These are phyloP conservation scores for Caenorhabditis latens DNA, from an alignment of 1,140 invertebrate species.

Conservation along the genomic window DNA sequence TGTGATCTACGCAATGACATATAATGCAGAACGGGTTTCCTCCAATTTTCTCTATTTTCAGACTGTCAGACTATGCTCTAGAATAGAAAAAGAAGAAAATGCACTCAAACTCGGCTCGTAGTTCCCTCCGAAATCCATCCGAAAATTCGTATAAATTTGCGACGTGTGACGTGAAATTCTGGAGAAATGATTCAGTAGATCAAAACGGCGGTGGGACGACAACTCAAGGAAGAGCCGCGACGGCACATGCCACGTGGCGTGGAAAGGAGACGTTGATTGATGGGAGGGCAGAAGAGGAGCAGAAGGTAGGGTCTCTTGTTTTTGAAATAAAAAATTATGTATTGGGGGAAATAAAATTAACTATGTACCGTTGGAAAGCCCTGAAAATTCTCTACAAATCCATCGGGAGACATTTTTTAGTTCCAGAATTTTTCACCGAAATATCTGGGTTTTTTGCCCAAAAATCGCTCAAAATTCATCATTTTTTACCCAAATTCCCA, in stretches of 20 bases:
- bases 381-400: too few species aligned
- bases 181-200: background rate
- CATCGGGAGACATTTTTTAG: too few species aligned
- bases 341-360: background rate
- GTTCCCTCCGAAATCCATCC: background rate
- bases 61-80: too few species aligned
- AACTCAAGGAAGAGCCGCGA: background rate
- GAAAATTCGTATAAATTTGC: constrained; percentile 10
- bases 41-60: too few species aligned
- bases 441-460: too few species aligned
- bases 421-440: too few species aligned
- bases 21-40: too few species aligned
- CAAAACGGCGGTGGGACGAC: background rate
- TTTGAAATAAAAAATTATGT: background rate
- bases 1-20: too few species aligned
- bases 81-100: too few species aligned
- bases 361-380: too few species aligned
- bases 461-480: too few species aligned
- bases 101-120: background rate
- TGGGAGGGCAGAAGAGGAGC: background rate
- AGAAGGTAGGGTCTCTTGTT: background rate
- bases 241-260: background rate
- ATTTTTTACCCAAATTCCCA: too few species aligned
- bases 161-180: constrained; percentile 24
- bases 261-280: constrained; percentile 39